phyloP scores from a whole-genome alignment of 2,888 invertebrate genomes.

The Trissolcus brochymenae region DNA sequence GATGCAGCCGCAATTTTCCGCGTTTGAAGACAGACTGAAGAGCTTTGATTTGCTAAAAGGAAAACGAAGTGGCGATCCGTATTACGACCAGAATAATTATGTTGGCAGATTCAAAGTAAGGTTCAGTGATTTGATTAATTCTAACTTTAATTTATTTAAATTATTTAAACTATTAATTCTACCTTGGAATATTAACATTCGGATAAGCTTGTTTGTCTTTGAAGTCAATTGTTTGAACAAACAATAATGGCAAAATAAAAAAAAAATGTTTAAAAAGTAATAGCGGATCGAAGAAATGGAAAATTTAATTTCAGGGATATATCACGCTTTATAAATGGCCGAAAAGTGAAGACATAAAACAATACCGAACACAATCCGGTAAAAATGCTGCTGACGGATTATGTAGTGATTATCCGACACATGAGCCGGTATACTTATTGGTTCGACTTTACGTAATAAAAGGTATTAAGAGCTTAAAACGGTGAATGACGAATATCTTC shows the following conservation, averaged over 20 bases:
- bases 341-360: slow-evolving; percentile 59
- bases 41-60: slow-evolving; percentile 81
- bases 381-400: slow-evolving; percentile 80
- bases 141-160: too few relatives aligned
- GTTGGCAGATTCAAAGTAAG: slow-evolving; percentile 77
- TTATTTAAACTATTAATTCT: too few relatives aligned
- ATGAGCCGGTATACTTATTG: slow-evolving; percentile 80
- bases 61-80: slow-evolving; percentile 77
- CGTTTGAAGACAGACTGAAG: slow-evolving; percentile 82
- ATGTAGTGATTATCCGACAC: slow-evolving; percentile 81
- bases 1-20: slow-evolving; percentile 81
- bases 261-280: neutral
- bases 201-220: too few relatives aligned
- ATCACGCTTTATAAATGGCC: slow-evolving; percentile 84
- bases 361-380: slow-evolving; percentile 72
- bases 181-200: too few relatives aligned
- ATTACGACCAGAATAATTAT: slow-evolving; percentile 76
- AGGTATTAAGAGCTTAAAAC: slow-evolving; percentile 61
- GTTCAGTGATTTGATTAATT: slow-evolving; percentile 5
- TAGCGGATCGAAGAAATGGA: slow-evolving; percentile 5
- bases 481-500: slow-evolving; percentile 8
- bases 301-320: slow-evolving; percentile 75
- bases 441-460: slow-evolving; percentile 85
- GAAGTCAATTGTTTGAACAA: too few relatives aligned
- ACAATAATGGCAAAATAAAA: neutral